Conservation (phyloP, 2,888 invertebrate genomes). For the Azorinus chamasolen region DNA sequence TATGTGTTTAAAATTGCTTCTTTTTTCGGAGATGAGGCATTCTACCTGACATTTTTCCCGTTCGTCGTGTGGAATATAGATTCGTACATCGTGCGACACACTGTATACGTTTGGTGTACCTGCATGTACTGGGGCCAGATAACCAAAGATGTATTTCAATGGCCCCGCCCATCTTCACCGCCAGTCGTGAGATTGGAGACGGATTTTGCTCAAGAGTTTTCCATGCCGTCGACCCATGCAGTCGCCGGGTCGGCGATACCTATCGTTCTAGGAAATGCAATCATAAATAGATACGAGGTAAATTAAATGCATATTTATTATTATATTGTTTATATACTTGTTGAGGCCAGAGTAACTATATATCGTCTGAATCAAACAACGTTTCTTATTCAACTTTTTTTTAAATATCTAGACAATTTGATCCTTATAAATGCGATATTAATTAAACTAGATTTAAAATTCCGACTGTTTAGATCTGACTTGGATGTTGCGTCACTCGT, state of each 20-base stretch:
- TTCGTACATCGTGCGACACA: conserved; percentile 64
- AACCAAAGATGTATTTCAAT: conserved; percentile 75
- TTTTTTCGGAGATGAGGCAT: conserved; percentile 78
- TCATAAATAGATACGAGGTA: conserved; percentile 76
- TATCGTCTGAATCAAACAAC: too few species aligned
- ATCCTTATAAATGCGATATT: too few species aligned
- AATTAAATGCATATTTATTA: too few species aligned
- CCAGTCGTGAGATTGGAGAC: conserved; percentile 77
- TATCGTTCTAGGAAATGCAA: conserved; percentile 63
- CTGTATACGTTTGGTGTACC: conserved; percentile 73
- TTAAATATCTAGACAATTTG: too few species aligned
- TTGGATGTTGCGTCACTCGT: too few species aligned
- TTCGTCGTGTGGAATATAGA: conserved; percentile 78
- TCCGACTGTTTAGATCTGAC: too few species aligned
- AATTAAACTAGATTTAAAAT: too few species aligned
- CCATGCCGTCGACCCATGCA: conserved; percentile 81
- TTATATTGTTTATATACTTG: too few species aligned
- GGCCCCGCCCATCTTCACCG: conserved; percentile 77
- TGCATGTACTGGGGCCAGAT: conserved; percentile 80
- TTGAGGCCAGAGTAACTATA: too few species aligned
- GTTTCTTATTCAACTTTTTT: too few species aligned
- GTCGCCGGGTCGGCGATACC: conserved; percentile 80
- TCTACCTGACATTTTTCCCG: conserved; percentile 73
- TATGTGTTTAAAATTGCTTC: conserved; percentile 73
- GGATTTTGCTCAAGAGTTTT: conserved; percentile 73